Base-by-base conservation (phyloP, 2,113 vertebrate genomes). In the Pseudorasbora parva region DNA sequence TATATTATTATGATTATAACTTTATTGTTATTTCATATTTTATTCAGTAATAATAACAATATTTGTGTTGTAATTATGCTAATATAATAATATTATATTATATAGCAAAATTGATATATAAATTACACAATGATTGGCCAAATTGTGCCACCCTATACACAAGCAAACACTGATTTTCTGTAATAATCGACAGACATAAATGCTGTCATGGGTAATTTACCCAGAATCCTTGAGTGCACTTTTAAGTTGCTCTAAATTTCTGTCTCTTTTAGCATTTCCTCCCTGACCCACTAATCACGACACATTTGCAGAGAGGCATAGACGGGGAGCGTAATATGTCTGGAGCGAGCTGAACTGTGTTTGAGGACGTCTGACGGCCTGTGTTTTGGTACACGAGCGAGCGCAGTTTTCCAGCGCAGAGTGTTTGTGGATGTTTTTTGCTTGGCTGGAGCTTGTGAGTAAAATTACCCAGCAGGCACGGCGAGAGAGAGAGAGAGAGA, bases 401-500 rank as follows among this genome's bases (percentile, higher is more conserved):
- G 83, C 56, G 8, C 72, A 77, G 12, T 86, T 51, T 83, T 62
- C 33, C 45, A 15, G 60, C 62, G 25, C 83, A 79, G 6, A 87
- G 82, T 86, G 87, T 86, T 86, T 88, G 66, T 74, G 87, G 73
- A 86, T 78, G 78, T 86, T 88, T 86, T 74, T 79, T 68, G 82
- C 87, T 74, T 78, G 84, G 78, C 73, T 84, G 84, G 66, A 86
- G 78, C 73, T 78, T 68, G 73, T 82, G 82, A 88, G 82, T 75
- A 71, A 86, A 88, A 88, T 86, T 82, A 79, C 78, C 81, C 83
- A 62, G 80, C 51, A 86, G 85, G 80, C 80, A 87, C 47, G 27
- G 68, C 76, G 11, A 59, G 56, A 47, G 8, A 33, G 78, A 78
- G 60, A 10, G 30, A 56, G 49, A 15, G 23, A 12, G 17, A 25